Base-by-base conservation (phyloP, 2,888 invertebrate genomes). In the Mactromeris polynyma region DNA sequence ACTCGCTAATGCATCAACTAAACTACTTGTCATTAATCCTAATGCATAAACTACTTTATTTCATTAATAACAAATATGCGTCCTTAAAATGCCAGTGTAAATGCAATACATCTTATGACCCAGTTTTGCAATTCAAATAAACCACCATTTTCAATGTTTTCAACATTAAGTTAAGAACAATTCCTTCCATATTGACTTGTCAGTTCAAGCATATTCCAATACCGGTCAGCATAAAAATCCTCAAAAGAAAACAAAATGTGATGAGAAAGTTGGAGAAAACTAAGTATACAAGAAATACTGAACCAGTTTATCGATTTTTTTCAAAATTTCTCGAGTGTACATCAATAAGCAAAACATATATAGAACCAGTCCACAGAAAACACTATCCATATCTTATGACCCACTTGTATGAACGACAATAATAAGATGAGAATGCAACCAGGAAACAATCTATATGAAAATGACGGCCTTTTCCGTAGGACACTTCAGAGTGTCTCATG, bases 401-500 rank as follows among this genome's bases (percentile, higher is more conserved):
- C n/a, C 58, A 64, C 58, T 64, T 64, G n/a, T 58, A 64, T 64
- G 26, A 1, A 64, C 2, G 26, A 64, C 58, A 46, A 14, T 17
- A 64, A n/a, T 64, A 64, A n/a, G 26, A 6, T 6, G 51, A 17
- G 14, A 26, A 64, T 26, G 58, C n/a, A 64, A 64, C 58, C 58
- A 64, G 58, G 58, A 64, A 64, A 64, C 26, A 26, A 64, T 64
- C 46, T n/a, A n/a, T n/a, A 58, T 58, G 6, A 26, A 64, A 26
- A 64, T 26, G 11, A 26, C n/a, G 26, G 26, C 58, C 46, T 26
- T n/a, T 26, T 26, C 58, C 36, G 36, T 36, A 73, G 73, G 73
- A 73, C 73, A 73, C 73, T 73, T 73, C 73, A 73, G 19, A 1
- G 17, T 73, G 36, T 73, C 31, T 64, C 58, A 64, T 64, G 58